Conservation (phyloP, 2,113 vertebrate genomes). For the Melanerpes aurifrons region DNA sequence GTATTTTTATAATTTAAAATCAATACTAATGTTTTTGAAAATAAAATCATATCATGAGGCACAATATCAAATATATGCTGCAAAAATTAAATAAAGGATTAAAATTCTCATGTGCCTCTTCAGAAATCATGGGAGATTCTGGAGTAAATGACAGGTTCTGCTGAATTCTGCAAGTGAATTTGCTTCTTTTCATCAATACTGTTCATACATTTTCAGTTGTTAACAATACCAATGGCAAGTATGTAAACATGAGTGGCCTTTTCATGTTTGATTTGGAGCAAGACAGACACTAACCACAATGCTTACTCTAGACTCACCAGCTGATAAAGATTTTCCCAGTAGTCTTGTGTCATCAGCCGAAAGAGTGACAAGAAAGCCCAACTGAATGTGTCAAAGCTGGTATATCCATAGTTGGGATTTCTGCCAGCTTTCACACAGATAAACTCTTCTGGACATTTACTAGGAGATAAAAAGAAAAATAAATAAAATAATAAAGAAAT, state of each 20-base stretch:
- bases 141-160: neutral
- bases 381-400: conserved; percentile 94
- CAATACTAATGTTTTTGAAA: neutral
- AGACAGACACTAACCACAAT: neutral
- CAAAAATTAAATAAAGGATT: neutral
- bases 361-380: conserved; percentile 98
- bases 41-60: neutral
- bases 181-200: neutral
- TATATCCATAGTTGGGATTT: conserved; percentile 93
- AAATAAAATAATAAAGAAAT: neutral
- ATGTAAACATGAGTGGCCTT: neutral
- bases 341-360: conserved; percentile 96
- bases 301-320: conserved; percentile 77
- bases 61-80: neutral
- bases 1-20: neutral
- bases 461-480: conserved; percentile 11
- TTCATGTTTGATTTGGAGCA: neutral
- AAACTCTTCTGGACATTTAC: conserved; percentile 90
- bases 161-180: neutral
- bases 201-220: neutral
- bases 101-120: neutral
- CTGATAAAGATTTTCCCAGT: conserved; percentile 95
- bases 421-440: conserved; percentile 75
- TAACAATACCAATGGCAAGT: neutral
- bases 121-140: neutral